These are phyloP conservation scores for Kuschelorhynchus macadamiae DNA, from an alignment of 2,888 invertebrate genomes.

Conservation along the genomic window DNA sequence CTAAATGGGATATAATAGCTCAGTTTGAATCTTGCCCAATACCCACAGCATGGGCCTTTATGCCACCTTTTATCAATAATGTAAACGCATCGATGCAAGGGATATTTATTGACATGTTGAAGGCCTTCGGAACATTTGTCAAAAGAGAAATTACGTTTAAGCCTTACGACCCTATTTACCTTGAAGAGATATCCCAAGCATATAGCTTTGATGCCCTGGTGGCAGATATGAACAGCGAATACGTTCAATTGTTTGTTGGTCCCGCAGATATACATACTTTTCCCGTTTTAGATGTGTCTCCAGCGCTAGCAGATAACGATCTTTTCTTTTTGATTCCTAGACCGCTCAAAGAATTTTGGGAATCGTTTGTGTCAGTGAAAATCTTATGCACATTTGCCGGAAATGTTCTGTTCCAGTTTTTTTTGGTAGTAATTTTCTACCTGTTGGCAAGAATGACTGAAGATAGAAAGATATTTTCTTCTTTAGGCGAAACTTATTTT, in stretches of 20 bases:
- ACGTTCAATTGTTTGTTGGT: slow-evolving; percentile 4
- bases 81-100: background rate
- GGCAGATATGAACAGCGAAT: slow-evolving; percentile 3
- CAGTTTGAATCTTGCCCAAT: slow-evolving; percentile 15
- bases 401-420: background rate
- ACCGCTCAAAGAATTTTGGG: background rate
- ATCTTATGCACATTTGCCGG: background rate
- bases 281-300: background rate
- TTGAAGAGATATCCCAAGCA: slow-evolving; percentile 5
- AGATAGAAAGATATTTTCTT: background rate
- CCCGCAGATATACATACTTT: background rate
- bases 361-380: background rate
- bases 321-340: slow-evolving; percentile 5
- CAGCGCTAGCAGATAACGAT: background rate
- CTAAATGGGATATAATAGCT: background rate
- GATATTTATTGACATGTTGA: slow-evolving; percentile 7
- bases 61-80: slow-evolving; percentile 17
- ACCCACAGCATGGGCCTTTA: slow-evolving; percentile 16
- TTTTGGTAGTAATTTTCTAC: background rate
- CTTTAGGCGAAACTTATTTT: too few species aligned
- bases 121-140: background rate
- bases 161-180: slow-evolving; percentile 4
- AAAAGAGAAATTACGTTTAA: background rate
- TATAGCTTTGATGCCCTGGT: slow-evolving; percentile 4
- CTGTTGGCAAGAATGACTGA: background rate